Conservation (phyloP, 2,113 vertebrate species). For the Monarcha castaneiventris region DNA sequence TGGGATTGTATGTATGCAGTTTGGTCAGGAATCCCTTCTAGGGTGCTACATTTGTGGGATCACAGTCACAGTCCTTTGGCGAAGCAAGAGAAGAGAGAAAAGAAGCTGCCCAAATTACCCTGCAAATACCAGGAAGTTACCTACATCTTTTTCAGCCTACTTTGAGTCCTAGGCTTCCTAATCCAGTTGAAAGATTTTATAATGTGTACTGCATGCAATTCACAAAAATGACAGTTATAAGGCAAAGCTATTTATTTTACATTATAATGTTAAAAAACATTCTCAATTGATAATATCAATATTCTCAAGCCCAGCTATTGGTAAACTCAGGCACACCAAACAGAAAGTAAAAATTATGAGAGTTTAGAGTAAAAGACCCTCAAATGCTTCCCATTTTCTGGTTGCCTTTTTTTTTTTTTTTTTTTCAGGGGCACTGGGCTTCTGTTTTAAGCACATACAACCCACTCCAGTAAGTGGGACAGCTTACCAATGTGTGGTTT, state of each 20-base stretch:
- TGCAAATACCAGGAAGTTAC: neutral
- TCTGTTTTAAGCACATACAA: neutral
- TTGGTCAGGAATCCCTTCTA: neutral
- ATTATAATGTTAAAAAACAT: neutral
- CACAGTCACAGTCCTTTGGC: neutral
- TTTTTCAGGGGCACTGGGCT: neutral
- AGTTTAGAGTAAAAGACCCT: neutral
- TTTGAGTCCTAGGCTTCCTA: neutral
- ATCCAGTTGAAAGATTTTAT: neutral
- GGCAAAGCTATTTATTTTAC: neutral
- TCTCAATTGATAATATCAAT: neutral
- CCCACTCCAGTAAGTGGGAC: neutral
- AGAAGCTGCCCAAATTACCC: neutral
- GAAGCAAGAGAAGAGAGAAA: neutral
- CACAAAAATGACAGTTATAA: neutral
- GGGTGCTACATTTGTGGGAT: neutral
- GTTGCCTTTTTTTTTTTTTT: fast-evolving
- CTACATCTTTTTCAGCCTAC: neutral
- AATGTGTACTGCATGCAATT: neutral
- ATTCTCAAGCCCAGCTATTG: neutral
- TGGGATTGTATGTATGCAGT: neutral
- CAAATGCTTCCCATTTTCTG: neutral
- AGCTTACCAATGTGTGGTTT: neutral
- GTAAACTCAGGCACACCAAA: neutral
- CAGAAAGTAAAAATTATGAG: neutral